Evolutionary conservation across 2,797 vertebrate genomes (phyloP).

Genomic region (Chaenodraco wilsoni): DNA sequence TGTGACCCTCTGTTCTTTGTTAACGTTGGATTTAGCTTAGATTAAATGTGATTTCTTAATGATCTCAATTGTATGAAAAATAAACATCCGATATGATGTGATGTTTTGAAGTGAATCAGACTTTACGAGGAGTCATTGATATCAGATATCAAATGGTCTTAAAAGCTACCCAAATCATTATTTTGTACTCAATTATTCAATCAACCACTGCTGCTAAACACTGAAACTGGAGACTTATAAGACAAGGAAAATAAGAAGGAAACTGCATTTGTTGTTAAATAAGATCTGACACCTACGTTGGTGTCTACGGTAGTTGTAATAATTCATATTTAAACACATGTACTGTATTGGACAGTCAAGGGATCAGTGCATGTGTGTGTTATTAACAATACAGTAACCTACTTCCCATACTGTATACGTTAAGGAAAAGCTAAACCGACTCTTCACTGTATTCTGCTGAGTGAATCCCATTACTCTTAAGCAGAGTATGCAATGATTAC

Average conservation of each 20-base stretch:
- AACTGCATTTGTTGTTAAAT: neutral
- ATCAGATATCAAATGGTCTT: too few relatives aligned
- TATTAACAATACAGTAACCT: constrained; percentile 3
- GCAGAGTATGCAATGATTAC: constrained; percentile 25
- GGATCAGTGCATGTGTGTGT: neutral
- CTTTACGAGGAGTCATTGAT: too few relatives aligned
- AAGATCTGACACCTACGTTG: neutral
- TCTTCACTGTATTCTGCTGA: neutral
- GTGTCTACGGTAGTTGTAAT: neutral
- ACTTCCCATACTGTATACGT: neutral
- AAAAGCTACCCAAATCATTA: neutral
- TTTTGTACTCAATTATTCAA: neutral
- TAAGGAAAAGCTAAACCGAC: neutral
- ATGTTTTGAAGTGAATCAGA: too few relatives aligned
- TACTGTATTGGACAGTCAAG: neutral
- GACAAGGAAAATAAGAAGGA: neutral
- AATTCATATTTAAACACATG: neutral
- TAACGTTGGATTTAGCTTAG: too few relatives aligned
- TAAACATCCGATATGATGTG: neutral
- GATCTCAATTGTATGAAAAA: neutral
- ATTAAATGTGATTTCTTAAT: neutral
- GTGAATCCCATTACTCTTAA: constrained; percentile 20
- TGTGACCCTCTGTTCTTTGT: neutral
- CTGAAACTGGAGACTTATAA: neutral
- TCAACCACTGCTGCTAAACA: neutral